phyloP scores from a whole-genome alignment of 2,797 vertebrate genomes.

The Chaetophractus vellerosus region DNA sequence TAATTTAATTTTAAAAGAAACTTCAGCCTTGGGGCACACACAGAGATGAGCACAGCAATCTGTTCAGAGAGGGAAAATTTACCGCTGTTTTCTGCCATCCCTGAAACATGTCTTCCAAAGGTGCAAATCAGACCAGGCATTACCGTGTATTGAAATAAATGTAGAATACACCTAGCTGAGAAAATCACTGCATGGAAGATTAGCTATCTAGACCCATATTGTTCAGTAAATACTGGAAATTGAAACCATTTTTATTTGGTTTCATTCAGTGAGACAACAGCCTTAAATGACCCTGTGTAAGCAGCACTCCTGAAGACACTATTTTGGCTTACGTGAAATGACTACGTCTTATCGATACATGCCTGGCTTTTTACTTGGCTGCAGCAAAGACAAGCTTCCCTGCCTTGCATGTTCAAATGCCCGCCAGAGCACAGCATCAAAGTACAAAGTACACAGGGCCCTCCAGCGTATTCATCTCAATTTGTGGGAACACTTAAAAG shows the following conservation, averaged over 20 bases:
- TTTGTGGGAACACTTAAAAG: conserved; percentile 74
- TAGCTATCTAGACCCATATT: not conserved
- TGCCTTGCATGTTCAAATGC: not conserved
- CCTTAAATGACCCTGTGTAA: not conserved
- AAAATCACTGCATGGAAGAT: conserved; percentile 2
- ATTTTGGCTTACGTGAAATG: not conserved
- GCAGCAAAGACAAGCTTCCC: not conserved
- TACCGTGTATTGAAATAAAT: conserved; percentile 17
- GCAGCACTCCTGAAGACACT: not conserved
- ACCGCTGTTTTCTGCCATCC: not conserved
- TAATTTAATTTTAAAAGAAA: conserved; percentile 70
- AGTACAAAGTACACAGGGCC: conserved; percentile 37
- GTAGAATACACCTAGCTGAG: conserved; percentile 9
- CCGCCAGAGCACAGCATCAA: rapidly evolving
- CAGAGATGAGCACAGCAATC: conserved; percentile 40
- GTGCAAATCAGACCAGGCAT: not conserved
- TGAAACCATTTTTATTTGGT: conserved; percentile 21
- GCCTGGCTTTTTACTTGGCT: not conserved
- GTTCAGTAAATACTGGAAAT: not conserved
- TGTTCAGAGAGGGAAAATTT: conserved; percentile 25
- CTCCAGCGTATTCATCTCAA: conserved; percentile 33
- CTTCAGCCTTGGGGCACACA: conserved; percentile 61
- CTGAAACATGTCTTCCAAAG: not conserved
- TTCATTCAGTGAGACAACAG: not conserved
- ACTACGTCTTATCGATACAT: not conserved